Conservation (phyloP, 2,797 vertebrate genomes). For the Glossophaga mutica region DNA sequence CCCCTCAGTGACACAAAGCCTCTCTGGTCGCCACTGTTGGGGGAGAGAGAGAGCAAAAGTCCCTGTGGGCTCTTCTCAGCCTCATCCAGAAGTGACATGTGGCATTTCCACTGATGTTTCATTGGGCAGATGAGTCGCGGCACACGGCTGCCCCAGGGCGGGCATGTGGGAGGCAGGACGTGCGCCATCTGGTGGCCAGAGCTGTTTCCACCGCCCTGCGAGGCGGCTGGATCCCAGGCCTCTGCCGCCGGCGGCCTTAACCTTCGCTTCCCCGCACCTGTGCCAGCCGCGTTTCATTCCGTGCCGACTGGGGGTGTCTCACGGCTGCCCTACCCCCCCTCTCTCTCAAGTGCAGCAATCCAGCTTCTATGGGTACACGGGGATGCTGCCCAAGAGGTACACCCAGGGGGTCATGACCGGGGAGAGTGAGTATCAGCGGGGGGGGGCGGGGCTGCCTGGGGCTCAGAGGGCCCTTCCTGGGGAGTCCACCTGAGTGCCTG, state of each 20-base stretch:
- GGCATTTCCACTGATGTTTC: not conserved
- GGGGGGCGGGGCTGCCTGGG: fast-evolving
- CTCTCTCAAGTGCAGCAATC: slow-evolving; percentile 96
- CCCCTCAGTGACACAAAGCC: fast-evolving
- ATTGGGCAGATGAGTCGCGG: not conserved
- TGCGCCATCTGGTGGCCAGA: fast-evolving
- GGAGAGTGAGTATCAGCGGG: slow-evolving; percentile 89
- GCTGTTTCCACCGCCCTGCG: too few species aligned
- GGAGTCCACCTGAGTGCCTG: fast-evolving
- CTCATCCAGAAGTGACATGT: fast-evolving
- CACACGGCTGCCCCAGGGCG: fast-evolving
- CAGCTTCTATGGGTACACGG: slow-evolving; percentile 99
- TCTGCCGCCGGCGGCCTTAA: fast-evolving
- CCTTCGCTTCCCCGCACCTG: fast-evolving
- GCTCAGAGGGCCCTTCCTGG: not conserved
- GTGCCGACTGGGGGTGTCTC: not conserved
- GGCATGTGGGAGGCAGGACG: fast-evolving
- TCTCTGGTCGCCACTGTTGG: not conserved
- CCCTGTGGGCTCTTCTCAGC: not conserved
- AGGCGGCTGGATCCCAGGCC: fast-evolving
- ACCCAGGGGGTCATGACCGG: slow-evolving; percentile 99
- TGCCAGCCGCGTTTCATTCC: fast-evolving
- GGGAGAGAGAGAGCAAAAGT: not conserved
- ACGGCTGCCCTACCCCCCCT: slow-evolving; percentile 18
- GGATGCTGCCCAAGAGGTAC: slow-evolving; percentile 98